Evolutionary conservation across 2,888 invertebrate genomes (phyloP), one percentile per base, ranked within the genome.

Genomic region (Deroplatys truncata): DNA sequence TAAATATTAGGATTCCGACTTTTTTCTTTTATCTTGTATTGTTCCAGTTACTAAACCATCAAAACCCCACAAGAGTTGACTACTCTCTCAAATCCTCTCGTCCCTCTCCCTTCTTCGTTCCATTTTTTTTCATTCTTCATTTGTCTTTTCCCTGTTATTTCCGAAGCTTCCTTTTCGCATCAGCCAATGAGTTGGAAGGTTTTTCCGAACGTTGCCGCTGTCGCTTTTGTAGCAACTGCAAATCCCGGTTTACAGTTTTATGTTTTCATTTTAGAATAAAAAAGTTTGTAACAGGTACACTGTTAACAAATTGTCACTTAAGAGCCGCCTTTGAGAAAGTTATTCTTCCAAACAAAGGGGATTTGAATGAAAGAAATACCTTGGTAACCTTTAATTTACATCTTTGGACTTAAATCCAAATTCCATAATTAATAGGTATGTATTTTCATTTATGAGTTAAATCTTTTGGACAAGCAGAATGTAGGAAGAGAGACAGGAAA

Each of bases 1-100:
- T 89, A 85, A 85, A 89, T 89, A 89, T 89, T 89, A 85, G 89
- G 85, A 89, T 85, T 89, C 89, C 85, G 82, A 35, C 82, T 82
- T 85, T 84, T 85, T 56, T 85, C 89, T 89, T 85, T 89, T 82
- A 85, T 89, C 89, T 88, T 43, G 88, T 88, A 88, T 88, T 88
- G 88, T 84, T 49, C 84, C 88, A 43, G 85, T 85, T 85, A 85
- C 85, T 43, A 83, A 31, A 31, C 49, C 83, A 31, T 83, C 87
- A 87, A 87, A 87, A 25, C 87, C 83, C 83, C 87, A 82, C 9
- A 29, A 87, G 87, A 83, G 83, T 35, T 87, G 87, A 35, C 87
- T 87, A 87, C 87, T 82, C 43, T 49, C 85, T 10, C 43, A 49
- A 31, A 49, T 35, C 49, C 85, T 85, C 35, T 85, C 49, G 49